A percentile compares a stretch with the other conserved stretches of the same genome.
Conservation (phyloP, 2,113 vertebrate species). For the Eulemur rufifrons region DNA sequence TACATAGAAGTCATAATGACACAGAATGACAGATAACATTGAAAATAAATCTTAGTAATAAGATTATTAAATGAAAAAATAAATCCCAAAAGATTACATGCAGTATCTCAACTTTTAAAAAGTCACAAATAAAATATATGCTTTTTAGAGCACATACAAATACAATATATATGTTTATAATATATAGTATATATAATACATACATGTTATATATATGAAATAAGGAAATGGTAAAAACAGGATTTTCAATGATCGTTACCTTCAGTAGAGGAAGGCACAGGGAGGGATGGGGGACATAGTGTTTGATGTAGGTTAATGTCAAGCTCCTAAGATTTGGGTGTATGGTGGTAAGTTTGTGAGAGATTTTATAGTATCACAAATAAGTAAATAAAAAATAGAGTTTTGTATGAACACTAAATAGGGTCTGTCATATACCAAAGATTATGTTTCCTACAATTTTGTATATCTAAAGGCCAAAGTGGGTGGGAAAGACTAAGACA, state of each 20-base stretch:
- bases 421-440: background rate
- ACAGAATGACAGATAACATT: background rate
- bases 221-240: background rate
- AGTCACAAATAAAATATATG: constrained; percentile 10
- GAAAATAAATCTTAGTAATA: background rate
- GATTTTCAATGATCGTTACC: background rate
- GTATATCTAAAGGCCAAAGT: background rate
- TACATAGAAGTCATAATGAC: background rate
- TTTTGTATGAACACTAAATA: background rate
- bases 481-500: background rate
- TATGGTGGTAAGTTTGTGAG: background rate
- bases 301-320: background rate
- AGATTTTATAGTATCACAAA: background rate
- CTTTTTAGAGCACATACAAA: background rate
- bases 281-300: background rate
- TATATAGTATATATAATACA: too few species aligned
- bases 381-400: background rate
- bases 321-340: background rate
- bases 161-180: background rate
- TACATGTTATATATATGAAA: background rate
- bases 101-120: background rate
- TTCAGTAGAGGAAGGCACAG: background rate
- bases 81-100: background rate
- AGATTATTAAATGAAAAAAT: constrained; percentile 36
- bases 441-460: background rate